These are phyloP conservation scores for Manis javanica DNA, from an alignment of 2,797 vertebrate genomes.

Conservation along the genomic window DNA sequence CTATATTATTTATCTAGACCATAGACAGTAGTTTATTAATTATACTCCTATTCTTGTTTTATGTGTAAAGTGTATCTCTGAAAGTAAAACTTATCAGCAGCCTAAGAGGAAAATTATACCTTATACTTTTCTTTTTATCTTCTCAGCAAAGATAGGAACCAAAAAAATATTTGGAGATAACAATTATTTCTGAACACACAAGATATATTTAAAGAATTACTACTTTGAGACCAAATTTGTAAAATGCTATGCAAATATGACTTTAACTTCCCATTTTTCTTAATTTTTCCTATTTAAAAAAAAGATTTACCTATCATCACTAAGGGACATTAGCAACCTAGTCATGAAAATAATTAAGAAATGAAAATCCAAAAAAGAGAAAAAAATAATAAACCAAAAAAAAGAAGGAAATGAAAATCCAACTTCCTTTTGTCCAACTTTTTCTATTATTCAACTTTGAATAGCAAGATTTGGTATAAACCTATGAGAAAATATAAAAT, in stretches of 20 bases:
- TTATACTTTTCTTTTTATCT: neutral
- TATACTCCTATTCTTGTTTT: neutral
- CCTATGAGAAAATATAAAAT: neutral
- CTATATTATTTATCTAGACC: neutral
- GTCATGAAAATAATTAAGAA: conserved; percentile 1
- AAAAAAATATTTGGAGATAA: conserved; percentile 17
- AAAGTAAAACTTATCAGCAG: conserved; percentile 16
- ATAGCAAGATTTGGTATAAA: neutral
- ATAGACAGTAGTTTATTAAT: neutral
- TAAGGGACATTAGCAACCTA: neutral
- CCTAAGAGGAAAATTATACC: neutral
- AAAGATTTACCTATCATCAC: neutral
- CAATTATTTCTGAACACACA: conserved; percentile 25
- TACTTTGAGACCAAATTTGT: neutral
- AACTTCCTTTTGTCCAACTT: neutral
- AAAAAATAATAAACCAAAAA: no score
- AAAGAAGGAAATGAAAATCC: neutral
- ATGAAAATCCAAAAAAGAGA: neutral
- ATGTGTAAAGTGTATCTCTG: neutral
- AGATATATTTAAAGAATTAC: conserved; percentile 10
- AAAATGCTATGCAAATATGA: neutral
- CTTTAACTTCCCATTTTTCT: neutral
- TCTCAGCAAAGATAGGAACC: neutral
- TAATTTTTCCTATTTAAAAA: neutral
- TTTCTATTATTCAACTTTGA: neutral